Evolutionary conservation across 37 sponge, comb jelly and placozoan genomes (phyloP).

Genomic region (Chondrosia reniformis): DNA sequence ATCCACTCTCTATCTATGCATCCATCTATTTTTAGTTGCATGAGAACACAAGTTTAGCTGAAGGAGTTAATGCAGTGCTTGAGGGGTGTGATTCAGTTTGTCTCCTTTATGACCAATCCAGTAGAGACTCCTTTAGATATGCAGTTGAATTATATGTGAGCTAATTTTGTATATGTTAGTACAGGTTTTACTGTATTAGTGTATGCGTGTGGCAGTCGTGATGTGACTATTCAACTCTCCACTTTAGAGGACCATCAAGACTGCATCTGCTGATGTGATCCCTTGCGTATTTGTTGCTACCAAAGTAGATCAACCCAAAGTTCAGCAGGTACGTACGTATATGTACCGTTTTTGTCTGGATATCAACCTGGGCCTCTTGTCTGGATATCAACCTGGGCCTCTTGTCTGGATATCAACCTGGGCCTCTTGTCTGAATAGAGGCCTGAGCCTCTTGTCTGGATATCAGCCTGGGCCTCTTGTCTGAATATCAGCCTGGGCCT

Average conservation of each 20-base stretch:
- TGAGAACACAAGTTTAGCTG: constrained; percentile 40
- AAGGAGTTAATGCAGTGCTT: constrained; percentile 21
- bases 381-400: no score
- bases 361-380: no score
- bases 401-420: no score
- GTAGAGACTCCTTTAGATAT: constrained; percentile 49
- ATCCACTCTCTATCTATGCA: background rate
- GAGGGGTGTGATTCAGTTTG: constrained; percentile 72
- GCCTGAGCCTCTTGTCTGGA: no score
- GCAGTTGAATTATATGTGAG: constrained; percentile 67
- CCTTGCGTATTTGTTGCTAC: constrained; percentile 80
- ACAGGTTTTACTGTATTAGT: background rate
- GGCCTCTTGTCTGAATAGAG: no score
- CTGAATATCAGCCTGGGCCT: no score
- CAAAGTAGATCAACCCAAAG: constrained; percentile 58
- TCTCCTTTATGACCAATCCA: constrained; percentile 71
- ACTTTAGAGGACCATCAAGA: constrained; percentile 49
- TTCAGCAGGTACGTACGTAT: constrained; percentile 36
- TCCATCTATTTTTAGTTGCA: constrained; percentile 44
- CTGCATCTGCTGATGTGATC: constrained; percentile 30
- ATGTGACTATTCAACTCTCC: background rate
- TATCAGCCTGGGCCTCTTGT: no score
- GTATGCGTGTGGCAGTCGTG: background rate
- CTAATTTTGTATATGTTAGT: background rate
- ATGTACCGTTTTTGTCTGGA: background rate